Evolutionary conservation across 2,797 vertebrate genomes (phyloP).

Genomic region (Odontamblyopus lacepedii): DNA sequence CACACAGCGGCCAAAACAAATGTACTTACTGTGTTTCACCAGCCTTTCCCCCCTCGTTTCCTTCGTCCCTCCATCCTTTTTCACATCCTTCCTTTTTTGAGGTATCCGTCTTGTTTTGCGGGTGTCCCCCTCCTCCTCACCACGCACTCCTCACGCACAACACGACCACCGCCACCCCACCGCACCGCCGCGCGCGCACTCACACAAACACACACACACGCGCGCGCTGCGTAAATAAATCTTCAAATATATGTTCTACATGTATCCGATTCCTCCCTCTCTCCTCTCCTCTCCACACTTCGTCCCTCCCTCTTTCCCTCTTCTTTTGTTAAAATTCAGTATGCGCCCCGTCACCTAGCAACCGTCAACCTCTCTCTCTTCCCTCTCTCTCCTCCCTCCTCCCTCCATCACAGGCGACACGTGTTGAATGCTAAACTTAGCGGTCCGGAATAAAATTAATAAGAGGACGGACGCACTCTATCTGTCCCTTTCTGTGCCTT

Average conservation of each 20-base stretch:
- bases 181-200: constrained; percentile 21
- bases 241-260: constrained; percentile 80
- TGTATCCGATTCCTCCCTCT: constrained; percentile 81
- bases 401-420: constrained; percentile 83
- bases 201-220: constrained; percentile 27
- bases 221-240: constrained; percentile 65
- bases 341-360: constrained; percentile 87
- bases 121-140: constrained; percentile 64
- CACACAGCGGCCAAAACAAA: constrained; percentile 63
- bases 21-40: constrained; percentile 84
- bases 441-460: constrained; percentile 83
- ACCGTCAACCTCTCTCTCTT: constrained; percentile 82
- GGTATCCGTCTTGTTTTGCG: constrained; percentile 83
- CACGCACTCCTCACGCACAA: constrained; percentile 38
- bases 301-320: constrained; percentile 75
- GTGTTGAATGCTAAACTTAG: constrained; percentile 90
- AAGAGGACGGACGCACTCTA: constrained; percentile 73
- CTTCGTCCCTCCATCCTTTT: constrained; percentile 82
- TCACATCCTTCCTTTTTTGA: constrained; percentile 82
- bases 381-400: constrained; percentile 60
- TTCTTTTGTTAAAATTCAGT: constrained; percentile 90
- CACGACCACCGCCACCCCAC: constrained; percentile 34
- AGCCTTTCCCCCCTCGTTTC: constrained; percentile 83
- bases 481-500: constrained; percentile 45
- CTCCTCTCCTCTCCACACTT: constrained; percentile 60